phyloP scores from a whole-genome alignment of 2,797 vertebrate genomes.

The Carduelis carduelis region DNA sequence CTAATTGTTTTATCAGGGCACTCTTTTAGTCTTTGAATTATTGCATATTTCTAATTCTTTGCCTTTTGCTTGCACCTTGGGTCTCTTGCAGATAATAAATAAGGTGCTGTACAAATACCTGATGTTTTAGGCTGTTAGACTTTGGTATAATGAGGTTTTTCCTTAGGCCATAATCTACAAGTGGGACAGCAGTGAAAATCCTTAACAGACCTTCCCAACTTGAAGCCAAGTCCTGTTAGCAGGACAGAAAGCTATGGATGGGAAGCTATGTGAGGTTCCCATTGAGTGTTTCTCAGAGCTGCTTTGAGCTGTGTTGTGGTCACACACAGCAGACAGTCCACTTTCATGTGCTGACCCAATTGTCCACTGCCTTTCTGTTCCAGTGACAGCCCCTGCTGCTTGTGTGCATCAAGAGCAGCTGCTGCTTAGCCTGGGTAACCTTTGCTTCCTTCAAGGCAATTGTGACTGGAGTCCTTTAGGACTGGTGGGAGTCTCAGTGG shows the following conservation, averaged over 20 bases:
- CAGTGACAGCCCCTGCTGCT: not conserved
- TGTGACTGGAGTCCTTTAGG: not conserved
- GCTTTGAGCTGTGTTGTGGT: not conserved
- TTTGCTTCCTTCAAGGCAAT: not conserved
- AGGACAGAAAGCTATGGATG: not conserved
- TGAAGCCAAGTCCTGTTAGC: not conserved
- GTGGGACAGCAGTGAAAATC: not conserved
- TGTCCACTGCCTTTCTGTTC: not conserved
- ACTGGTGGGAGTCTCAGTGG: not conserved
- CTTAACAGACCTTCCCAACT: not conserved
- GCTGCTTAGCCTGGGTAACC: not conserved
- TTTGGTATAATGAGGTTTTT: not conserved
- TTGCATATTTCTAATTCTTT: not conserved
- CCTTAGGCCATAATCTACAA: not conserved
- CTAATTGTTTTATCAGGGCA: not conserved
- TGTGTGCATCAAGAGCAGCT: not conserved
- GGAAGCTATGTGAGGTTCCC: fast-evolving
- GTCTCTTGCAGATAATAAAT: not conserved
- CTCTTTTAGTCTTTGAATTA: not conserved
- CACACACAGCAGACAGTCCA: not conserved
- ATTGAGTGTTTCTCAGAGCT: not conserved
- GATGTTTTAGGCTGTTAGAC: not conserved
- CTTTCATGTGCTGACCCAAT: not conserved
- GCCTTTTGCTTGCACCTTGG: not conserved
- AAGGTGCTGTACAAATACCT: not conserved